Conservation (phyloP, 2,888 invertebrate genomes). For the Drosophila mayaguana region DNA sequence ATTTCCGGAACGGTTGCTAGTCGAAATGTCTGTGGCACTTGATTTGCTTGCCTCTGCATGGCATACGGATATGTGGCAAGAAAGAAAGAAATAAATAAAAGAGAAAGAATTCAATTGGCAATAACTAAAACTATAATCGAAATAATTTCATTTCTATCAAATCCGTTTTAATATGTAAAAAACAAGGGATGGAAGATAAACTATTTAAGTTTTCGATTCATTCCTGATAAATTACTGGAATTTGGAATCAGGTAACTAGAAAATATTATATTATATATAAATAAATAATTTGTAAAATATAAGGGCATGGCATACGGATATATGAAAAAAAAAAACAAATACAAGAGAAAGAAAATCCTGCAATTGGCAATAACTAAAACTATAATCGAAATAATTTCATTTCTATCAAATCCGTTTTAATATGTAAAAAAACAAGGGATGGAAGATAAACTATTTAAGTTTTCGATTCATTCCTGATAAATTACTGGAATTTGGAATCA, state of each 20-base stretch:
- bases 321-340: background rate
- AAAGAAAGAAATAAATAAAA: no score
- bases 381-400: background rate
- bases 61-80: slow-evolving; percentile 15
- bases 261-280: no score
- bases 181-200: background rate
- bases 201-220: background rate
- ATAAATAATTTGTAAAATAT: no score
- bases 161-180: background rate
- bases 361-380: background rate
- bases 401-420: background rate
- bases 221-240: background rate
- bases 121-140: background rate
- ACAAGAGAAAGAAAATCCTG: background rate
- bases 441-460: background rate
- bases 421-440: background rate
- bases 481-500: no score
- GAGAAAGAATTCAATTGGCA: background rate
- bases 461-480: background rate
- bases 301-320: slow-evolving; percentile 7
- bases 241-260: no score
- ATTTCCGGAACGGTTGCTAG: slow-evolving; percentile 61
- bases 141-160: background rate
- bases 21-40: slow-evolving; percentile 35
- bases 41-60: slow-evolving; percentile 28